A percentile compares a stretch with the other conserved stretches of the same genome.
phyloP scores from a whole-genome alignment of 37 sponge, comb jelly and placozoan genomes.

The Geodia barretti region DNA sequence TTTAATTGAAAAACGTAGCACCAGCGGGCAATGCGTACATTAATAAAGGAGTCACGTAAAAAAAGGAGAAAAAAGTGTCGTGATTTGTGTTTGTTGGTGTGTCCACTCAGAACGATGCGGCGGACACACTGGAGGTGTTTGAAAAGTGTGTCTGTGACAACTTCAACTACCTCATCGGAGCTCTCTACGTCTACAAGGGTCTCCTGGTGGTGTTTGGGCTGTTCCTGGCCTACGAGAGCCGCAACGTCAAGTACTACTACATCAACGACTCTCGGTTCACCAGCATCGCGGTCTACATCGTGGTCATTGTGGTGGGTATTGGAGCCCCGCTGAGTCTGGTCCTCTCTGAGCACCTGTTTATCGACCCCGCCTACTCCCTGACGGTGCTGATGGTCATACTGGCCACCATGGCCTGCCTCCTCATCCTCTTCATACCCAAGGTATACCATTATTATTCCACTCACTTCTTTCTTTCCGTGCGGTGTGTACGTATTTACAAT shows the following conservation, averaged over 20 bases:
- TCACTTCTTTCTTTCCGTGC: no score
- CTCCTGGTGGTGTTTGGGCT: constrained; percentile 75
- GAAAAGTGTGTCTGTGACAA: constrained; percentile 49
- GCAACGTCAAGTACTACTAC: constrained; percentile 77
- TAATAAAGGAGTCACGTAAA: no score
- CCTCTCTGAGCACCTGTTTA: constrained; percentile 35
- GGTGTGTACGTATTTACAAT: no score
- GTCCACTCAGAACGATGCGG: constrained; percentile 14
- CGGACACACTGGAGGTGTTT: background rate
- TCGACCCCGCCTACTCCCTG: constrained; percentile 50
- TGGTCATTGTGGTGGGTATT: constrained; percentile 64
- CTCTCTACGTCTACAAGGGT: constrained; percentile 73
- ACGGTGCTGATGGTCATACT: constrained; percentile 46
- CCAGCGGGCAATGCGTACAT: no score
- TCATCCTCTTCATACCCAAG: constrained; percentile 66
- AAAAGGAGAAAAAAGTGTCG: no score
- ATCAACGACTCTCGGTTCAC: constrained; percentile 75
- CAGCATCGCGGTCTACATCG: constrained; percentile 67
- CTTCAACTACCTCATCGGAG: constrained; percentile 63
- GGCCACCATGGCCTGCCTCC: constrained; percentile 38
- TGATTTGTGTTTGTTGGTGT: background rate
- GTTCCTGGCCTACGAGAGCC: constrained; percentile 85
- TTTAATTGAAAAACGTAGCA: no score
- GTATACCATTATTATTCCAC: no score
- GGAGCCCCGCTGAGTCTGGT: constrained; percentile 64